phyloP scores from a whole-genome alignment of 2,797 vertebrate genomes.

The Sphenodon punctatus region DNA sequence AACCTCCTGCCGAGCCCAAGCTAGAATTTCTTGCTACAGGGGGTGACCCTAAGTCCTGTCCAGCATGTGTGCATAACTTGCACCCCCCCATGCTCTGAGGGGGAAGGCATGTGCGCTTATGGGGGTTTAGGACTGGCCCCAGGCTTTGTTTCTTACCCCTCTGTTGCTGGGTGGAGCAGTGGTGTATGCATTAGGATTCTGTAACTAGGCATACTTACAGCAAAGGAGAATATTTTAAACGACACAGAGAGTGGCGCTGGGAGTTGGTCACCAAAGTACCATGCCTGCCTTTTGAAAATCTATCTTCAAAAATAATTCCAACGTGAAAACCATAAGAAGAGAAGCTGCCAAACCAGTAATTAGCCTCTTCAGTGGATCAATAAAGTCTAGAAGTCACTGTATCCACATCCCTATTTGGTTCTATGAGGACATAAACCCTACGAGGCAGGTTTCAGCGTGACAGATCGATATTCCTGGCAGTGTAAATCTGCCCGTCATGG shows the following conservation, averaged over 20 bases:
- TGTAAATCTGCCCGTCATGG: not conserved
- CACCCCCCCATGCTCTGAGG: no score
- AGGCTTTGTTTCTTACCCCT: no score
- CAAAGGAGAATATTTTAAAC: no score
- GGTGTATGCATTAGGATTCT: not conserved
- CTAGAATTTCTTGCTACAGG: not conserved
- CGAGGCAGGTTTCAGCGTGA: not conserved
- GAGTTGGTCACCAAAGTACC: no score
- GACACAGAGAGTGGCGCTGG: no score
- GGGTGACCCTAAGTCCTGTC: no score
- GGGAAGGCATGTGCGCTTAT: no score
- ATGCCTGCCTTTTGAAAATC: no score
- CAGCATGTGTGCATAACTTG: no score
- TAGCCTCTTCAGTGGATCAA: accelerated
- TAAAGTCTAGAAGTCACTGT: not conserved
- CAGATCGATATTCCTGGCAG: not conserved
- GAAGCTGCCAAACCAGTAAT: accelerated
- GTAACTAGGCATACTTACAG: not conserved
- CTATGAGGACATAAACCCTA: not conserved
- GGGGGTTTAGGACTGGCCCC: no score
- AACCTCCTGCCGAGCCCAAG: not conserved
- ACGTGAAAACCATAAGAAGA: accelerated
- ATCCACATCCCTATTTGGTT: not conserved
- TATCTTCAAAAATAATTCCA: not conserved
- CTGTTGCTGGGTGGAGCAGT: not conserved